Percentiles rank a stretch among this genome's conserved stretches.
Conservation (phyloP, 2,797 vertebrate species). For the Carcharodon carcharias region DNA sequence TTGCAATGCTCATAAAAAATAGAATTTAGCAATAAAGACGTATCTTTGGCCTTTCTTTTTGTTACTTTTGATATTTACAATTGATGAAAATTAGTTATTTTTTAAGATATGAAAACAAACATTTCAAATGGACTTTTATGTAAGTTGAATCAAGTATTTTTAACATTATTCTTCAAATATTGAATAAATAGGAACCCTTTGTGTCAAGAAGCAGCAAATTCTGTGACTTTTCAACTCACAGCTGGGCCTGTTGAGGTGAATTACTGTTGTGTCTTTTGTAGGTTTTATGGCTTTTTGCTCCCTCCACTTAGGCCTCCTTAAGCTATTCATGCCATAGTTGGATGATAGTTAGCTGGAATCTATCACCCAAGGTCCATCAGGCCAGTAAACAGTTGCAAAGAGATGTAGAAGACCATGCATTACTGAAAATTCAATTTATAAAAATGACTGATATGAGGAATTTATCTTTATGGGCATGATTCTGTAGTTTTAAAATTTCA, state of each 20-base stretch:
- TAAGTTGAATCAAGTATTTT: neutral
- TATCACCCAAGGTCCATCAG: neutral
- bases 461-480: neutral
- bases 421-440: neutral
- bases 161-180: neutral
- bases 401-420: neutral
- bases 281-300: neutral
- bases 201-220: neutral
- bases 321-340: neutral
- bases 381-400: neutral
- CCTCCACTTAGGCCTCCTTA: neutral
- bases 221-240: neutral
- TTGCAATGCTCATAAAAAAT: neutral
- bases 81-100: neutral
- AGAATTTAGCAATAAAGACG: neutral
- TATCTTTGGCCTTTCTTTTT: neutral
- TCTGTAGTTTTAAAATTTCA: slow-evolving; percentile 5
- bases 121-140: neutral
- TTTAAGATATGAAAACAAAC: neutral
- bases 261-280: neutral
- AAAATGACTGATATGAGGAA: neutral
- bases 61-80: neutral
- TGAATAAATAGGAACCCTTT: neutral
- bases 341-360: neutral
- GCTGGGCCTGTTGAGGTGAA: neutral